A percentile compares a stretch with the other conserved stretches of the same genome.
These are phyloP conservation scores for Brotula barbata DNA, from an alignment of 2,797 vertebrate genomes.

Conservation along the genomic window DNA sequence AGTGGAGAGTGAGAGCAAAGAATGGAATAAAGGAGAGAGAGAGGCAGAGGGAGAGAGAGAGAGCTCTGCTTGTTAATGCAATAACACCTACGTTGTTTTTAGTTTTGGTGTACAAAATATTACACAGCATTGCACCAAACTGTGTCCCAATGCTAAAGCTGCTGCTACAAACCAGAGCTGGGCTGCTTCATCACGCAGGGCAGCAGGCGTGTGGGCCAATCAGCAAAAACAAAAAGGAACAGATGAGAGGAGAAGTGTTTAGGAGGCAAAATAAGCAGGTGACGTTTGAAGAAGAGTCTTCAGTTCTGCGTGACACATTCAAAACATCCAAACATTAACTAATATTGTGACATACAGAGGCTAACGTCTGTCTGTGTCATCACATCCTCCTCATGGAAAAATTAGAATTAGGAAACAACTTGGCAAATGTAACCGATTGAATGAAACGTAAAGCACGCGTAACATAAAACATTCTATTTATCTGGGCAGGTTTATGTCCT, in stretches of 20 bases:
- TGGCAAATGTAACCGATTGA: no score
- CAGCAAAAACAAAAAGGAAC: neutral
- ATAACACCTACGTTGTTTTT: conserved; percentile 7
- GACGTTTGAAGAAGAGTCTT: no score
- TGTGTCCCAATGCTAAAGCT: neutral
- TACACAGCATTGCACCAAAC: conserved; percentile 5
- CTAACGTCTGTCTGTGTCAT: no score
- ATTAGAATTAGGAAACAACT: no score
- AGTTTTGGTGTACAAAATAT: conserved; percentile 12
- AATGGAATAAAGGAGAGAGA: conserved; percentile 7
- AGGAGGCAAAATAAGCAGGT: conserved; percentile 3
- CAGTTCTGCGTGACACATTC: no score
- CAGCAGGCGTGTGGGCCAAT: conserved; percentile 18
- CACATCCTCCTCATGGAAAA: no score
- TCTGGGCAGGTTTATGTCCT: no score
- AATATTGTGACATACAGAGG: no score
- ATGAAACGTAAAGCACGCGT: no score
- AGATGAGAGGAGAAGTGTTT: neutral
- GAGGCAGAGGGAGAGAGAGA: conserved; percentile 18
- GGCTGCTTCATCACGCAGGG: conserved; percentile 20
- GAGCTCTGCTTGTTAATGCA: conserved; percentile 19
- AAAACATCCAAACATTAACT: no score
- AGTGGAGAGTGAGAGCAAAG: conserved; percentile 12
- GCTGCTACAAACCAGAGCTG: conserved; percentile 22
- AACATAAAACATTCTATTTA: no score